Conservation (phyloP, 2,113 vertebrate species). For the Poeciliopsis prolifica region DNA sequence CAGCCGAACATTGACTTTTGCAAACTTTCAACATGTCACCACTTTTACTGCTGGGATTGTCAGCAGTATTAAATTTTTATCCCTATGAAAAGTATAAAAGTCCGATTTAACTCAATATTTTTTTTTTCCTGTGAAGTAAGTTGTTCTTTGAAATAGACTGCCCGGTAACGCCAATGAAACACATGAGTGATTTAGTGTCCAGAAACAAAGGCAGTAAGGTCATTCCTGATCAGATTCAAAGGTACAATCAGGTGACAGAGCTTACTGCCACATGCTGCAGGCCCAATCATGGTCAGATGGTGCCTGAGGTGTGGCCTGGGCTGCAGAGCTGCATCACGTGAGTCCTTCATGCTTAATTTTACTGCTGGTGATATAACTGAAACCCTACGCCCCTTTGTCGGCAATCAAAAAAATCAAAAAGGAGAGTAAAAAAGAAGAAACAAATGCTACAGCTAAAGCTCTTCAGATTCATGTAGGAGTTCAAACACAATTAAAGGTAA, state of each 20-base stretch:
- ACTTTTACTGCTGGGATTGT: neutral
- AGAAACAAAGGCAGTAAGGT: conserved; percentile 13
- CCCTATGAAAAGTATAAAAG: too few species aligned
- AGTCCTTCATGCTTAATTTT: conserved; percentile 28
- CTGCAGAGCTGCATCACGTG: conserved; percentile 62
- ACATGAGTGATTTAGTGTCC: neutral
- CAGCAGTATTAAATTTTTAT: neutral
- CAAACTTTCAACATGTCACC: neutral
- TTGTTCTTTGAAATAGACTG: too few species aligned
- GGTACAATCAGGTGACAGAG: conserved; percentile 68
- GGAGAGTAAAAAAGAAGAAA: neutral
- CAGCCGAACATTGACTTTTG: neutral
- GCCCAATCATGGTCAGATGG: conserved; percentile 59
- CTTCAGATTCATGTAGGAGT: neutral
- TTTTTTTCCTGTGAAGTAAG: too few species aligned
- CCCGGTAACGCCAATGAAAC: neutral
- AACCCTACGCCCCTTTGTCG: neutral
- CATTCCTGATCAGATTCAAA: conserved; percentile 34
- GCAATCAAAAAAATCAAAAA: neutral
- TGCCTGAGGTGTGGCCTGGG: conserved; percentile 24
- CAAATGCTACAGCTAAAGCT: too few species aligned
- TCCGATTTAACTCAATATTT: too few species aligned
- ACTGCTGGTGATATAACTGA: conserved; percentile 2
- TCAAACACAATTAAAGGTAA: neutral
- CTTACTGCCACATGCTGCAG: conserved; percentile 47